Percentiles rank a stretch among this genome's conserved stretches.
These are phyloP conservation scores for Synergus umbraculus DNA, from an alignment of 2,888 invertebrate genomes.

Conservation along the genomic window DNA sequence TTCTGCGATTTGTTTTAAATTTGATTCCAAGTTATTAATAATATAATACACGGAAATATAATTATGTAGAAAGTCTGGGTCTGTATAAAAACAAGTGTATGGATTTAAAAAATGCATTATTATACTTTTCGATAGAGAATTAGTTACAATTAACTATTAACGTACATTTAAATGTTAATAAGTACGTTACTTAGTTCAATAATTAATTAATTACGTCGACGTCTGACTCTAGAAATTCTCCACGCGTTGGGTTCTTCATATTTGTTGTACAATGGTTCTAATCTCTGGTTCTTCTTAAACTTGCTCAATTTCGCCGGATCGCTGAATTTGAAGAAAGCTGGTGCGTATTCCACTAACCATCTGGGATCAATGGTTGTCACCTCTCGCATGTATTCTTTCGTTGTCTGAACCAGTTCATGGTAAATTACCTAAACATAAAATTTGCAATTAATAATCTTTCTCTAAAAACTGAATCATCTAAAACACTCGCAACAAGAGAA, in stretches of 20 bases:
- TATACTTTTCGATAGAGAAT: not conserved
- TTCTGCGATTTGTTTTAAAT: too few species aligned
- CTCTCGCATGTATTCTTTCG: constrained; percentile 99
- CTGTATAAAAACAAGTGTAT: not conserved
- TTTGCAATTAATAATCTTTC: not conserved
- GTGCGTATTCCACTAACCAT: constrained; percentile 99
- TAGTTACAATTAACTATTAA: constrained; percentile 24
- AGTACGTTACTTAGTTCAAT: constrained; percentile 32
- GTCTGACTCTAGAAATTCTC: constrained; percentile 96
- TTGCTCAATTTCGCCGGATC: constrained; percentile 99
- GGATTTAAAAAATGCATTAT: not conserved
- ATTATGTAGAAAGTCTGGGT: not conserved
- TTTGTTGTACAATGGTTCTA: constrained; percentile 98
- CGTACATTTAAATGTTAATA: constrained; percentile 18
- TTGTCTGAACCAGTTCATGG: constrained; percentile 98
- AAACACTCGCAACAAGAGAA: too few species aligned
- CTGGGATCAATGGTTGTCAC: constrained; percentile 98
- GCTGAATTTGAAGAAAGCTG: constrained; percentile 99
- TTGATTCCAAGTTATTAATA: too few species aligned
- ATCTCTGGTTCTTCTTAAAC: constrained; percentile 98
- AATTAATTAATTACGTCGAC: constrained; percentile 92
- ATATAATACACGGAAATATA: not conserved
- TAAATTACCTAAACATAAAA: constrained; percentile 90
- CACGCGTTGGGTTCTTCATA: constrained; percentile 99
- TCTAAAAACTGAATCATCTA: too few species aligned